phyloP scores from a whole-genome alignment of 2,888 invertebrate species.

The Allacma fusca region DNA sequence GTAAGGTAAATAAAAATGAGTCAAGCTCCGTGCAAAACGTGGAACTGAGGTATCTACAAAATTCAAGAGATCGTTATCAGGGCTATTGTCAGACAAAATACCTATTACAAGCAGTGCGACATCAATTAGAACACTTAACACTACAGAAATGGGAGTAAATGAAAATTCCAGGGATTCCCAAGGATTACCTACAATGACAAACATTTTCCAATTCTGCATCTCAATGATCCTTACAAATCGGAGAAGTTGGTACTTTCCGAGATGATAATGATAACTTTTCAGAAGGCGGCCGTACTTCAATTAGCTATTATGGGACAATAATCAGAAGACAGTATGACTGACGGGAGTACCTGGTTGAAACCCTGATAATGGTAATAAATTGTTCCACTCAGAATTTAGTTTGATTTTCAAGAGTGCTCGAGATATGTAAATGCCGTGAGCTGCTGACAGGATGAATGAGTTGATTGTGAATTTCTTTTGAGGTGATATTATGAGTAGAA shows the following conservation, averaged over 20 bases:
- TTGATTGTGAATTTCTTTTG: neutral
- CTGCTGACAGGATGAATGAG: neutral
- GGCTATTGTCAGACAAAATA: neutral
- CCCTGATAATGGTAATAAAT: neutral
- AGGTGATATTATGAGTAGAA: neutral
- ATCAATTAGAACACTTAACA: neutral
- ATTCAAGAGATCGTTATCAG: neutral
- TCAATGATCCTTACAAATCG: neutral
- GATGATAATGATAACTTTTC: neutral
- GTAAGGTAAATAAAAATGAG: too few relatives aligned
- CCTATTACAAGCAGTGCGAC: neutral
- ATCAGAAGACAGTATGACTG: neutral
- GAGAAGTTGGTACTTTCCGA: neutral
- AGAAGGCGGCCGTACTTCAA: neutral
- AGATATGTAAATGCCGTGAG: neutral
- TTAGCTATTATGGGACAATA: neutral
- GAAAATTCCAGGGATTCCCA: constrained; percentile 6
- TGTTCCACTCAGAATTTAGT: neutral
- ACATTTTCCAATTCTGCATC: neutral
- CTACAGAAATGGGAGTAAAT: neutral
- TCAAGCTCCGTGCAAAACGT: too few relatives aligned
- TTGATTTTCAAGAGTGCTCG: neutral
- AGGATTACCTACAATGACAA: constrained; percentile 4
- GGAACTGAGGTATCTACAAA: too few relatives aligned
- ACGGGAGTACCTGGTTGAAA: neutral